A percentile compares a stretch with the other conserved stretches of the same genome.
phyloP scores from a whole-genome alignment of 2,888 invertebrate genomes.

The Antheraea assamensis region DNA sequence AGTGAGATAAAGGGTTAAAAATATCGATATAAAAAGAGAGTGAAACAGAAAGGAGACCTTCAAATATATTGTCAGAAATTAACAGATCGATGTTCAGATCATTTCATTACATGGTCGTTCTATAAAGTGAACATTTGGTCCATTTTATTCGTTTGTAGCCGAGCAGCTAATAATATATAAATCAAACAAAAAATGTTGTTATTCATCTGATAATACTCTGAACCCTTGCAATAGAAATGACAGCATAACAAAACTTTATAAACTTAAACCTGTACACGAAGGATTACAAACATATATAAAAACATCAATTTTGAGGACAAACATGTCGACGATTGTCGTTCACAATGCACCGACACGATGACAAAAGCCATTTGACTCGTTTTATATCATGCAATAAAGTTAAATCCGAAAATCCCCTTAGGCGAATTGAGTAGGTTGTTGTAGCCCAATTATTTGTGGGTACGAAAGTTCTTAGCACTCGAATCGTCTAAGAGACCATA shows the following conservation, averaged over 20 bases:
- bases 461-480: slow-evolving; percentile 39
- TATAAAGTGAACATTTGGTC: too few species aligned
- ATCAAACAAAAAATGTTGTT: slow-evolving; percentile 8
- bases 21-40: too few species aligned
- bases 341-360: slow-evolving; percentile 43
- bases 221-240: slow-evolving; percentile 14
- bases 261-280: slow-evolving; percentile 28
- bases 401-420: slow-evolving; percentile 70
- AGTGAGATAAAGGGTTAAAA: too few species aligned
- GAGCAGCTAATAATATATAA: slow-evolving; percentile 1
- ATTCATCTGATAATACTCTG: slow-evolving; percentile 1
- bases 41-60: too few species aligned
- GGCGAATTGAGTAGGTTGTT: slow-evolving; percentile 52
- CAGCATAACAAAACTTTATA: slow-evolving; percentile 17
- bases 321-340: slow-evolving; percentile 34
- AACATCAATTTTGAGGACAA: slow-evolving; percentile 36
- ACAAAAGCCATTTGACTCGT: slow-evolving; percentile 48
- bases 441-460: slow-evolving; percentile 68
- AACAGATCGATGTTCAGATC: too few species aligned
- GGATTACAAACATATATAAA: slow-evolving; percentile 34
- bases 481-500: slow-evolving; percentile 29
- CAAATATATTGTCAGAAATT: too few species aligned
- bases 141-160: too few species aligned
- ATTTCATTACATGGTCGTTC: too few species aligned
- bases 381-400: slow-evolving; percentile 55